Conservation (phyloP, 2,113 vertebrate genomes). For the Microcebus tavaratra region DNA sequence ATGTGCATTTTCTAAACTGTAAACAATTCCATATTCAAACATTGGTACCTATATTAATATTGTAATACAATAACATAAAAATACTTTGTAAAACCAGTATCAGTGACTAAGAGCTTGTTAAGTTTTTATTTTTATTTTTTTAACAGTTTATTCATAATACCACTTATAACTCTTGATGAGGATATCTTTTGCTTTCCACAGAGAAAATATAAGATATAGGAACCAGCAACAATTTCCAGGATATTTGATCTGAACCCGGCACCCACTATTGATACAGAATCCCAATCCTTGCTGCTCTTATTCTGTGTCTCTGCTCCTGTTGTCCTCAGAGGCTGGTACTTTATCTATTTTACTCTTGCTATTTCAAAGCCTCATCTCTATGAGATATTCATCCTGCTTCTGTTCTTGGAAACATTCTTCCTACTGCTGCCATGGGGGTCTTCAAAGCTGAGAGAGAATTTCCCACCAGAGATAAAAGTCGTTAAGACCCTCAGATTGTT, state of each 20-base stretch:
- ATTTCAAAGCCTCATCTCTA: neutral
- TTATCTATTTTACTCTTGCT: neutral
- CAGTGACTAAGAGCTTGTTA: neutral
- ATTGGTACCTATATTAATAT: neutral
- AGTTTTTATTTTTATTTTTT: neutral
- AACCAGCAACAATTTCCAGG: neutral
- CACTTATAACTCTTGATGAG: neutral
- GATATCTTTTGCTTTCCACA: neutral
- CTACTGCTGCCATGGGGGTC: neutral
- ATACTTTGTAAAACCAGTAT: neutral
- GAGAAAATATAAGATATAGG: neutral
- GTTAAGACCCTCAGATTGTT: neutral
- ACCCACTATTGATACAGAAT: neutral
- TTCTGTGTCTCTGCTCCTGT: neutral
- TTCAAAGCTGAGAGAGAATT: neutral
- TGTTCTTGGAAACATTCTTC: neutral
- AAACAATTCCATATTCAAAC: neutral
- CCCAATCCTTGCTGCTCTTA: fast-evolving
- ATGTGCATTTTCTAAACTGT: neutral
- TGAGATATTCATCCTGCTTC: neutral
- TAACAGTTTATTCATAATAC: neutral
- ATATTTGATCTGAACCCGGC: neutral
- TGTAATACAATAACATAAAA: neutral
- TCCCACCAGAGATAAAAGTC: neutral
- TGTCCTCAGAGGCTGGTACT: neutral